These are phyloP conservation scores for Epinephelus coioides DNA, from an alignment of 2,797 vertebrate genomes.

Conservation along the genomic window DNA sequence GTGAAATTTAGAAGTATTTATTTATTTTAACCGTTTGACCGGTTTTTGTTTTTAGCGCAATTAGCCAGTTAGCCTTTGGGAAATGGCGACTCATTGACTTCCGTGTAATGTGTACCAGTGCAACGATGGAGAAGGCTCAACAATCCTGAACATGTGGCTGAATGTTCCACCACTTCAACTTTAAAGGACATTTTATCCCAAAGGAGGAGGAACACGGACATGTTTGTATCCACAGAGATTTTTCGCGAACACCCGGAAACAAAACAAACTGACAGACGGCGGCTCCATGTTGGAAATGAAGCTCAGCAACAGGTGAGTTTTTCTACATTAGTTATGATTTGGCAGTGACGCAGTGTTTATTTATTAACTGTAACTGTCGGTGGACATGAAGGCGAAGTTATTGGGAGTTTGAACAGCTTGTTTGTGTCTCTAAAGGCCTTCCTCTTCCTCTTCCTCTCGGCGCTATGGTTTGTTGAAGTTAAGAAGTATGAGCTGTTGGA, in stretches of 20 bases:
- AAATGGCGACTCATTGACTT: neutral
- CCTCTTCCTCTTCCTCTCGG: neutral
- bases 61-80: neutral
- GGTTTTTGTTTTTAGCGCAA: neutral
- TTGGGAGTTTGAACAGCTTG: too few relatives aligned
- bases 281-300: neutral
- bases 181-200: neutral
- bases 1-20: neutral
- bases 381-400: neutral
- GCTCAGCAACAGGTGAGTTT: slow-evolving; percentile 23
- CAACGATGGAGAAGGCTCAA: too few relatives aligned
- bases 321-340: too few relatives aligned
- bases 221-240: neutral
- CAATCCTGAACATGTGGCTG: neutral
- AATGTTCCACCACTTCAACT: neutral
- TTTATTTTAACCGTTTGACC: neutral
- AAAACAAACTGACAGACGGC: neutral
- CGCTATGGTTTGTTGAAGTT: too few relatives aligned
- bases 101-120: neutral
- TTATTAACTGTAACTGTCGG: neutral
- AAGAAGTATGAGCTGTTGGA: too few relatives aligned
- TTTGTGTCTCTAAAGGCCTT: neutral
- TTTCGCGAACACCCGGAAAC: neutral
- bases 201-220: neutral
- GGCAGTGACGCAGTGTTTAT: neutral